A percentile compares a stretch with the other conserved stretches of the same genome.
phyloP scores from a whole-genome alignment of 2,888 invertebrate species.

The Drosophila eohydei region DNA sequence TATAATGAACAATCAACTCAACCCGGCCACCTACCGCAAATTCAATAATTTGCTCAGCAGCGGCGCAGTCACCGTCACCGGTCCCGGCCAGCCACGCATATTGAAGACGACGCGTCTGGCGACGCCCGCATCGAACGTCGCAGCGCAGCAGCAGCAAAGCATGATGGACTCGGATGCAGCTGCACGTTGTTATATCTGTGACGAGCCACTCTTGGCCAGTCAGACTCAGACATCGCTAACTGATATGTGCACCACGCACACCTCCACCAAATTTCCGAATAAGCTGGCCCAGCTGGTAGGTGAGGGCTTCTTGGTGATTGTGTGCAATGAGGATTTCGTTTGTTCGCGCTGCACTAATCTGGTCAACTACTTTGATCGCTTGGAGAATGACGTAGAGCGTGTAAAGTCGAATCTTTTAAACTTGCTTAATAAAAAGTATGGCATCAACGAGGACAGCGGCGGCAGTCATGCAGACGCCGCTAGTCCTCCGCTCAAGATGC shows the following conservation, averaged over 20 bases:
- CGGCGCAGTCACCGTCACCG: slow-evolving; percentile 85
- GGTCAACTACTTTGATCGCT: slow-evolving; percentile 85
- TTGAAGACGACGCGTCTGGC: slow-evolving; percentile 75
- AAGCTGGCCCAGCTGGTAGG: slow-evolving; percentile 86
- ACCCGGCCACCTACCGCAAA: slow-evolving; percentile 84
- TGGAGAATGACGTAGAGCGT: slow-evolving; percentile 85
- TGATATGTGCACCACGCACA: slow-evolving; percentile 84
- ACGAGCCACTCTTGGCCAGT: slow-evolving; percentile 81
- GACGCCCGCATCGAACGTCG: slow-evolving; percentile 59
- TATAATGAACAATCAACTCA: slow-evolving; percentile 83
- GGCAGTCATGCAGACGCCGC: slow-evolving; percentile 46
- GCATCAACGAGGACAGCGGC: slow-evolving; percentile 82
- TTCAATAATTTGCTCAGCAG: slow-evolving; percentile 85
- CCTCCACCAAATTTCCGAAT: slow-evolving; percentile 85
- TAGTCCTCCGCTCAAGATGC: slow-evolving; percentile 84
- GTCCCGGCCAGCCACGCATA: slow-evolving; percentile 84
- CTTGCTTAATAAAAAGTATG: slow-evolving; percentile 84
- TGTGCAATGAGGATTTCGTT: slow-evolving; percentile 85
- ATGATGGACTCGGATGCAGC: slow-evolving; percentile 56
- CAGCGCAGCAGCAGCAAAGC: slow-evolving; percentile 48
- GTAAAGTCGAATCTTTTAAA: slow-evolving; percentile 84
- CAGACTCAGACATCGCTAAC: slow-evolving; percentile 82
- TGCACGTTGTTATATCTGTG: slow-evolving; percentile 85
- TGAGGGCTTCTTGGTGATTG: slow-evolving; percentile 85
- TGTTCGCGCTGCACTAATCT: slow-evolving; percentile 85